Conservation (phyloP, 2,113 vertebrate genomes). For the Semicossyphus pulcher region DNA sequence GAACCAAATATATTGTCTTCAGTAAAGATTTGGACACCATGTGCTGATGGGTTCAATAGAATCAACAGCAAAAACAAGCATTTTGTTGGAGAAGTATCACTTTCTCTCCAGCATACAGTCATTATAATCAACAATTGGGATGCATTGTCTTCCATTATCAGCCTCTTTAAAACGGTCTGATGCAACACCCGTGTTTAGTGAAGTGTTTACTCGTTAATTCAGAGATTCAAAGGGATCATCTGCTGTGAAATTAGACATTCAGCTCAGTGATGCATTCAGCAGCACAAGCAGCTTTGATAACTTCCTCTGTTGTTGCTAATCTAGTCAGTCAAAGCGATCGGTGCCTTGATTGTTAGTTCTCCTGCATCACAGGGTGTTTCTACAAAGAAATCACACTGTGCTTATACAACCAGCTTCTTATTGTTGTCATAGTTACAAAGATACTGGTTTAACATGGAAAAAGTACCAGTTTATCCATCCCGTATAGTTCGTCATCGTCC, state of each 20-base stretch:
- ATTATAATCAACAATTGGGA: too few relatives aligned
- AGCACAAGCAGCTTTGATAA: not conserved
- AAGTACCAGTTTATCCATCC: constrained; percentile 18
- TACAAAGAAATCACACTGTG: not conserved
- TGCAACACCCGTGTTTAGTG: not conserved
- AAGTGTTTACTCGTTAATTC: not conserved
- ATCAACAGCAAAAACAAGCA: too few relatives aligned
- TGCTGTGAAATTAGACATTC: not conserved
- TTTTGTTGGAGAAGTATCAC: too few relatives aligned
- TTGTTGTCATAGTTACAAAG: not conserved
- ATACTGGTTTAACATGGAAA: constrained; percentile 49
- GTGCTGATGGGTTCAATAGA: too few relatives aligned
- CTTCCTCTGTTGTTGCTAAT: not conserved
- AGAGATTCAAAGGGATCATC: not conserved
- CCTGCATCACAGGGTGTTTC: not conserved
- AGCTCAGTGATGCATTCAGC: not conserved
- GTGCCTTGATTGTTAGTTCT: not conserved
- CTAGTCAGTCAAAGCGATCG: not conserved
- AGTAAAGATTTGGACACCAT: too few relatives aligned
- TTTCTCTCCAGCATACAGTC: too few relatives aligned
- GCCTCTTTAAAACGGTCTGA: not conserved
- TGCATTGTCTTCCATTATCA: not conserved
- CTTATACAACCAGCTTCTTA: not conserved
- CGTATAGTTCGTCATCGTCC: not conserved
- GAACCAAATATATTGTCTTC: not conserved